A percentile compares a stretch with the other conserved stretches of the same genome.
Evolutionary conservation across 2,888 invertebrate genomes (phyloP).

Genomic region (Nomada lathburiana): DNA sequence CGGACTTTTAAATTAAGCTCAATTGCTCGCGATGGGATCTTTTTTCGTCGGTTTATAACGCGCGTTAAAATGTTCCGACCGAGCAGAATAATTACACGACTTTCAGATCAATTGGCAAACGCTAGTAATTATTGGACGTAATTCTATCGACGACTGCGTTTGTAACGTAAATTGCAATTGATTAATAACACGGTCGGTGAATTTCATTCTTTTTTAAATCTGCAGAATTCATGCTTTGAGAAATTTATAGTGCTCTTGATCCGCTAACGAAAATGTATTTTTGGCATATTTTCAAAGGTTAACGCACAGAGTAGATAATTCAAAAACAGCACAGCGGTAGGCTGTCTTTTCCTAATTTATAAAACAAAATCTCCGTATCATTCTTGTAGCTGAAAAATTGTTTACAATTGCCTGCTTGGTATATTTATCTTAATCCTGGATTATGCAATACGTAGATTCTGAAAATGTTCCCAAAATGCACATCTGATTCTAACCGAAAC

Average conservation of each 20-base stretch:
- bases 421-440: neutral
- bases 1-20: conserved; percentile 50
- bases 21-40: conserved; percentile 37
- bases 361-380: too few species aligned
- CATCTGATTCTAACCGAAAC: conserved; percentile 18
- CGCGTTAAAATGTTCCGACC: conserved; percentile 4
- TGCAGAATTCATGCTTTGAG: neutral
- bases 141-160: neutral
- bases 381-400: neutral
- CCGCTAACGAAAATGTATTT: conserved; percentile 26
- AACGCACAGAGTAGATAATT: neutral
- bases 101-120: neutral
- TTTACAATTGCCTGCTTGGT: neutral
- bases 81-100: neutral
- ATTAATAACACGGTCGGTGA: neutral
- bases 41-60: conserved; percentile 20
- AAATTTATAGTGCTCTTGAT: conserved; percentile 44
- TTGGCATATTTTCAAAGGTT: conserved; percentile 52
- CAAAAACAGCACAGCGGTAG: neutral
- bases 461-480: conserved; percentile 31
- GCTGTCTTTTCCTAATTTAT: neutral
- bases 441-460: neutral
- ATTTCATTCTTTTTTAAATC: conserved; percentile 14
- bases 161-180: neutral
- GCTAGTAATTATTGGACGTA: neutral